Evolutionary conservation across 2,888 invertebrate species (phyloP), one percentile per base, ranked within the genome.

Genomic region (Argyresthia albistria): DNA sequence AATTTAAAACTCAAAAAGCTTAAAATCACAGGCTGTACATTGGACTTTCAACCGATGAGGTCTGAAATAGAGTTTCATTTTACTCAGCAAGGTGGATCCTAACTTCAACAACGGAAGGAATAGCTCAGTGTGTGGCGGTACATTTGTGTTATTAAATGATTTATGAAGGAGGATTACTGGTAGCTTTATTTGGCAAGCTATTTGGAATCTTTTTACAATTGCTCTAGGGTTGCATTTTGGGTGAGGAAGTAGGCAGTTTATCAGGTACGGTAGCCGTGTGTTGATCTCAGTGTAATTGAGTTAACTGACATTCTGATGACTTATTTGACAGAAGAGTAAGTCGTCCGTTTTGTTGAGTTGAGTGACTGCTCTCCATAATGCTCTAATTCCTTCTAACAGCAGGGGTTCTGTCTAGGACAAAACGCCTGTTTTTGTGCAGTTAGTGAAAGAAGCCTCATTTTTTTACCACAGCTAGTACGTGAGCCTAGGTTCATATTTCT

Each of bases 61-160:
- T 25, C 11, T 25, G 35, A 7, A 15, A 25, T 4, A 42, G 35
- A 25, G 50, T 42, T 50, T 12, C 6, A 42, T 25, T 15, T 50
- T 25, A 16, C n/a, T 25, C n/a, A 25, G 12, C 7, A n/a, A n/a
- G 11, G 43, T 54, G 53, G 69, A 66, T 62, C 43, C 45, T 42
- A 55, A 58, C 65, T 60, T 55, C 56, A 62, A 69, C 64, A 72
- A 74, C 82, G 87, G 84, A 86, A 86, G 84, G 79, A 81, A 78
- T 69, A 76, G 81, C 82, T 81, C 77, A 78, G 80, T 80, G 83
- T 83, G 84, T 80, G 83, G 81, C 80, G 82, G 73, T 79, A 78
- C 81, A 77, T 83, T 86, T 80, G 80, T 82, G 86, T 84, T 86
- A 87, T 86, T 84, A 86, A 84, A 86, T 86, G 87, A 86, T 87